Percentiles rank a stretch among this genome's conserved stretches.
Evolutionary conservation across 2,797 vertebrate genomes (phyloP).

Genomic region (Chelidonichthys spinosus): DNA sequence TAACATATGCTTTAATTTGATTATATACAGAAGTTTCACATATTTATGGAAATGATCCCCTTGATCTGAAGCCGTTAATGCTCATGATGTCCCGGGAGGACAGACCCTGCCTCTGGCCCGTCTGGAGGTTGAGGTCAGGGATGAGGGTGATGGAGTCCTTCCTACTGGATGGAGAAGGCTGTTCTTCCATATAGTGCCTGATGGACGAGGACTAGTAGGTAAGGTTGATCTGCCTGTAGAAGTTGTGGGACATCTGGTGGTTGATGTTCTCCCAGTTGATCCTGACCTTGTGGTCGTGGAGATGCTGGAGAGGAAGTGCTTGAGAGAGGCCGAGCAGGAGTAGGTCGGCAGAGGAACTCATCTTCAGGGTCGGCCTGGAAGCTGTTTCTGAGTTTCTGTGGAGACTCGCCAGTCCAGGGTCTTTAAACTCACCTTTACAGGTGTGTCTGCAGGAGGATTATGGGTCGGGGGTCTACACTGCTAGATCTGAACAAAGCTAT

Average conservation of each 20-base stretch:
- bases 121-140: slow-evolving; percentile 35
- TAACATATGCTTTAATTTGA: slow-evolving; percentile 7
- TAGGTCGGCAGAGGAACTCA: slow-evolving; percentile 53
- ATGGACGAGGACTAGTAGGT: slow-evolving; percentile 82
- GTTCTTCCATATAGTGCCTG: slow-evolving; percentile 83
- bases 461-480: slow-evolving; percentile 42
- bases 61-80: slow-evolving; percentile 43
- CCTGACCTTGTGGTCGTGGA: too few relatives aligned
- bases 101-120: slow-evolving; percentile 52
- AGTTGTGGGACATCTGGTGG: slow-evolving; percentile 61
- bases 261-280: slow-evolving; percentile 57
- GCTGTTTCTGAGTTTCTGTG: slow-evolving; percentile 33
- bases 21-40: not conserved
- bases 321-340: slow-evolving; percentile 62
- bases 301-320: slow-evolving; percentile 35
- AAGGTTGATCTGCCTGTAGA: slow-evolving; percentile 73
- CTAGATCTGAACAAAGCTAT: slow-evolving; percentile 49
- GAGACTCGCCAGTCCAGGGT: slow-evolving; percentile 44
- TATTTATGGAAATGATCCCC: not conserved
- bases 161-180: slow-evolving; percentile 49
- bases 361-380: slow-evolving; percentile 55
- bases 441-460: slow-evolving; percentile 64
- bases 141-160: slow-evolving; percentile 55
- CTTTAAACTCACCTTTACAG: slow-evolving; percentile 65
- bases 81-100: slow-evolving; percentile 53